phyloP scores from a whole-genome alignment of 2,113 vertebrate species.

The Aix galericulata region DNA sequence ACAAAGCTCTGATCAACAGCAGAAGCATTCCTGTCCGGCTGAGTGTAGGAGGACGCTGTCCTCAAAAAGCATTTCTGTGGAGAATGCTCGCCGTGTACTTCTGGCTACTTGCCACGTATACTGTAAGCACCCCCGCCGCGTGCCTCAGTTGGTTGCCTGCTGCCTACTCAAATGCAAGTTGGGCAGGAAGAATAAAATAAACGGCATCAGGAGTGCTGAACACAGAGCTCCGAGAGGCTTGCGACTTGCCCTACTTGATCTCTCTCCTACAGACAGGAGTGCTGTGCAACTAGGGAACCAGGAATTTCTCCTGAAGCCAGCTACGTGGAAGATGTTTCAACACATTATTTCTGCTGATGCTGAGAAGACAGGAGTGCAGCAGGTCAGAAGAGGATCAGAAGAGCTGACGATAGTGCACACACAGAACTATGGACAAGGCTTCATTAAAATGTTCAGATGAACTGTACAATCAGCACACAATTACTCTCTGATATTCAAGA shows the following conservation, averaged over 20 bases:
- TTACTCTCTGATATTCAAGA: not conserved
- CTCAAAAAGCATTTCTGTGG: not conserved
- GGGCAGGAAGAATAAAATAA: slow-evolving; percentile 4
- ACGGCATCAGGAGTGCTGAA: not conserved
- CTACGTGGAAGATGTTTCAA: not conserved
- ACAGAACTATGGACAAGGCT: slow-evolving; percentile 3
- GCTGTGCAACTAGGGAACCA: not conserved
- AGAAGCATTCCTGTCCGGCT: not conserved
- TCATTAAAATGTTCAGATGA: slow-evolving; percentile 17
- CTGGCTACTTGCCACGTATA: not conserved
- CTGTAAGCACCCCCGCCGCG: not conserved
- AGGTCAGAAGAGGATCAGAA: not conserved
- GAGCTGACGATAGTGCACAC: not conserved
- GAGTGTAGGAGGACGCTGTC: not conserved
- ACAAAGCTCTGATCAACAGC: not conserved
- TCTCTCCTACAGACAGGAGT: not conserved
- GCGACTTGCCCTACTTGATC: not conserved
- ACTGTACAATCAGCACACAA: not conserved
- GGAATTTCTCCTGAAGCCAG: not conserved
- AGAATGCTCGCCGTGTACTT: not conserved
- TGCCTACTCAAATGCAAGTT: not conserved
- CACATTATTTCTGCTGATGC: not conserved
- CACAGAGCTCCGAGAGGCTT: not conserved
- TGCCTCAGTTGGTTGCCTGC: not conserved
- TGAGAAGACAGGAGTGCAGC: not conserved